Evolutionary conservation across 2,113 vertebrate genomes (phyloP), one percentile per base, ranked within the genome.

Genomic region (Epinephelus fuscoguttatus): DNA sequence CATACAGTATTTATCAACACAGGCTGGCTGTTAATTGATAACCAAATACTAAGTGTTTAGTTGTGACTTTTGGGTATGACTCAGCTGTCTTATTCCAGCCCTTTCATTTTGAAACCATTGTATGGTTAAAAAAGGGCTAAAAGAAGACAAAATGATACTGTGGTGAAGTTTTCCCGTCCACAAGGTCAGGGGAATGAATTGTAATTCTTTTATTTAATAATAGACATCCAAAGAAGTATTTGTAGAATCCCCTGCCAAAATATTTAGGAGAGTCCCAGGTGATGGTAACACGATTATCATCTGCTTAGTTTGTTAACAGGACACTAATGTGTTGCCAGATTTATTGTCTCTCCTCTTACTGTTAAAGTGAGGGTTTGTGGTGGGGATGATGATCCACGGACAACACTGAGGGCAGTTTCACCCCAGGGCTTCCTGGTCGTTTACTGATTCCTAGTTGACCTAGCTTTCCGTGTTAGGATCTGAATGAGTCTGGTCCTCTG

Each of bases 381-480:
- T 84, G 19, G 40, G 49, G 33, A 49, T 4, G 37, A 82, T 75
- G 64, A 61, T 69, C 72, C 63, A 55, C 10, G 8, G 75, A 80
- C 49, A n/a, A 45, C 53, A 76, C 68, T 27, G 37, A 59, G 23
- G n/a, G 60, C 73, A 45, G 53, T 61, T 10, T 83, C 70, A 68
- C 63, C 79, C 53, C 11, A 50, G 70, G 84, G 76, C 81, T 85
- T 81, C 57, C 55, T 42, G 70, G 27, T 75, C 55, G 17, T 80
- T 88, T 42, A 81, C 73, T 47, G 80, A 80, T 82, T 84, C 75
- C 60, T 60, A 81, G 72, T 76, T 89, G 86, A 90, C 88, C 89
- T 62, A 81, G 70, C 72, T 84, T 87, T 81, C 57, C 1, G 4
- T 81, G 61, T 78, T 70, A 66, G 73, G 67, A 78, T 91, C 71